A percentile compares a stretch with the other conserved stretches of the same genome.
phyloP scores from a whole-genome alignment of 1,140 invertebrate species.

The Heliothis subflexa region DNA sequence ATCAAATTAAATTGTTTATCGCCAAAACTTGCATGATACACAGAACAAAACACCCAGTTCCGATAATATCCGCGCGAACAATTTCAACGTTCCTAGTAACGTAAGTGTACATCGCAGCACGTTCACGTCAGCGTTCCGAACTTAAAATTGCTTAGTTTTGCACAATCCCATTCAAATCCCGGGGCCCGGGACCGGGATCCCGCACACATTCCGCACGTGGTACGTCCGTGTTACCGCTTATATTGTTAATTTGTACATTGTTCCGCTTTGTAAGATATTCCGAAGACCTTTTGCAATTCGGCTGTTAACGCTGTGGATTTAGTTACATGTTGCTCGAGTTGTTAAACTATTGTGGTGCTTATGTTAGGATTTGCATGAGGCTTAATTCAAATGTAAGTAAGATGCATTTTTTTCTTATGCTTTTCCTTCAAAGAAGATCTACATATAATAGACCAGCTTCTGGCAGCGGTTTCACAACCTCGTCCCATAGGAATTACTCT shows the following conservation, averaged over 20 bases:
- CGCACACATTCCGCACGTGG: conserved; percentile 28
- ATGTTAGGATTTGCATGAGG: too few species aligned
- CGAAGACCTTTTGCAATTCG: background rate
- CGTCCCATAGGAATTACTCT: too few species aligned
- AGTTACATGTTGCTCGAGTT: background rate
- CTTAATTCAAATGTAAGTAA: too few species aligned
- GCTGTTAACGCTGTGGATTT: background rate
- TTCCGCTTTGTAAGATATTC: conserved; percentile 23
- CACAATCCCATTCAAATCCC: conserved; percentile 31
- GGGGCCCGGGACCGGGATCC: conserved; percentile 12
- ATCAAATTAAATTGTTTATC: too few species aligned
- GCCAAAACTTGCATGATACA: background rate
- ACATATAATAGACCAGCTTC: too few species aligned
- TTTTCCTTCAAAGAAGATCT: too few species aligned
- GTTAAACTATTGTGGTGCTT: too few species aligned
- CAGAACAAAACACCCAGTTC: background rate
- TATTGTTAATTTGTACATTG: conserved; percentile 40
- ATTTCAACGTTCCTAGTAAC: conserved; percentile 2
- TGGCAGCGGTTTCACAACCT: too few species aligned
- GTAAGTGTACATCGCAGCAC: conserved; percentile 19
- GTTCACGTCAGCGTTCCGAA: conserved; percentile 13
- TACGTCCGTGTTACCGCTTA: conserved; percentile 29
- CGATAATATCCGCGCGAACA: conserved; percentile 11
- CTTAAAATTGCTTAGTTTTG: conserved; percentile 37
- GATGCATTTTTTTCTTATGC: too few species aligned